Conservation (phyloP, 2,888 invertebrate species). For the Mythimna ferrago region DNA sequence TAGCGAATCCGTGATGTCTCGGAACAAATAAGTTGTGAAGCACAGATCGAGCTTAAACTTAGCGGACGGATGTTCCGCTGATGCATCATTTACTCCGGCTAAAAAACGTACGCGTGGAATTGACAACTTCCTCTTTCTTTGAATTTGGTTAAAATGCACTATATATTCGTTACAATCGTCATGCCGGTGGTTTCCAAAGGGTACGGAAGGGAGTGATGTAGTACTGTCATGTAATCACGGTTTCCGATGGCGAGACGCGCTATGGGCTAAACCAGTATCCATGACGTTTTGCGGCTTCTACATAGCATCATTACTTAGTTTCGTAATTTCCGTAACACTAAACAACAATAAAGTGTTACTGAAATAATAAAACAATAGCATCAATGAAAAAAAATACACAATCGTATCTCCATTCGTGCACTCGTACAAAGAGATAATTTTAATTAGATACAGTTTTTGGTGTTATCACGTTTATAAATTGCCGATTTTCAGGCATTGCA, state of each 20-base stretch:
- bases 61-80: conserved; percentile 43
- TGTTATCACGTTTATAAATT: conserved; percentile 46
- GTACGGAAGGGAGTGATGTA: conserved; percentile 34
- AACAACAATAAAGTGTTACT: conserved; percentile 68
- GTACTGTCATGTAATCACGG: conserved; percentile 7
- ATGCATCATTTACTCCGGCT: conserved; percentile 46
- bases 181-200: conserved; percentile 46
- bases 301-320: conserved; percentile 54
- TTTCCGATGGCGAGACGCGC: conserved; percentile 15
- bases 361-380: conserved; percentile 75
- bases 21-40: conserved; percentile 20
- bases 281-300: conserved; percentile 6
- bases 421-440: conserved; percentile 62
- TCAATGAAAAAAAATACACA: conserved; percentile 69
- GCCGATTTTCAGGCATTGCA: neutral
- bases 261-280: neutral
- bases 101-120: conserved; percentile 51
- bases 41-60: conserved; percentile 35
- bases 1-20: conserved; percentile 38
- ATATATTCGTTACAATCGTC: conserved; percentile 34
- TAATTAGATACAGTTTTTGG: conserved; percentile 63
- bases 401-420: conserved; percentile 70
- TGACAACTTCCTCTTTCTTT: conserved; percentile 61
- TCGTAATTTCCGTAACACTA: conserved; percentile 68
- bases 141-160: conserved; percentile 50